A percentile compares a stretch with the other conserved stretches of the same genome.
These are phyloP conservation scores for Cecropterus lyciades DNA, from an alignment of 1,140 invertebrate genomes.

Conservation along the genomic window DNA sequence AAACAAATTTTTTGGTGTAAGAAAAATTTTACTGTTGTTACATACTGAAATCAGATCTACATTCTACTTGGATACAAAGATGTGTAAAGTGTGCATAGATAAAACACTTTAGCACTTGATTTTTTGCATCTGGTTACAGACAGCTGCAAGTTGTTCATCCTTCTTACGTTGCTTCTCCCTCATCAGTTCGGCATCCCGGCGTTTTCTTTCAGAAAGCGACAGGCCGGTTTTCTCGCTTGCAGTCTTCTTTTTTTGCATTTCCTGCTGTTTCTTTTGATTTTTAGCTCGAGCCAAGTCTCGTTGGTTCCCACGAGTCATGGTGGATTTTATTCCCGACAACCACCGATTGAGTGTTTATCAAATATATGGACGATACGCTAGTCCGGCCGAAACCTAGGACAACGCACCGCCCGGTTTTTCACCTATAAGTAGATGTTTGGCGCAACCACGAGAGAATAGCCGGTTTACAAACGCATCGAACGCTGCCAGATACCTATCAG, in stretches of 20 bases:
- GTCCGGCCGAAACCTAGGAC: slow-evolving; percentile 82
- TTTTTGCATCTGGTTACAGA: slow-evolving; percentile 25
- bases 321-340: slow-evolving; percentile 43
- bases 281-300: slow-evolving; percentile 93
- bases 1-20: neutral
- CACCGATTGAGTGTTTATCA: slow-evolving; percentile 24
- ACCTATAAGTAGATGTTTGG: slow-evolving; percentile 41
- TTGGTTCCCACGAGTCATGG: slow-evolving; percentile 89
- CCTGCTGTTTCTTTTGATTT: slow-evolving; percentile 91
- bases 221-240: slow-evolving; percentile 88
- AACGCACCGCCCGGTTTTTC: slow-evolving; percentile 77
- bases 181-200: slow-evolving; percentile 93
- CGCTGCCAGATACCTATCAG: neutral
- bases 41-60: slow-evolving; percentile 10
- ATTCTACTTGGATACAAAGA: slow-evolving; percentile 3
- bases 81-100: neutral
- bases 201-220: slow-evolving; percentile 91
- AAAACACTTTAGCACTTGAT: slow-evolving; percentile 17
- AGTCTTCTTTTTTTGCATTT: slow-evolving; percentile 87
- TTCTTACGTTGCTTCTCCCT: slow-evolving; percentile 91
- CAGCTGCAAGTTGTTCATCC: slow-evolving; percentile 79
- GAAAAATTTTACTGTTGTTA: slow-evolving; percentile 6
- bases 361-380: slow-evolving; percentile 77
- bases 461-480: neutral
- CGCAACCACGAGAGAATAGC: slow-evolving; percentile 1